phyloP scores from a whole-genome alignment of 2,113 vertebrate genomes.

The Passer domesticus region DNA sequence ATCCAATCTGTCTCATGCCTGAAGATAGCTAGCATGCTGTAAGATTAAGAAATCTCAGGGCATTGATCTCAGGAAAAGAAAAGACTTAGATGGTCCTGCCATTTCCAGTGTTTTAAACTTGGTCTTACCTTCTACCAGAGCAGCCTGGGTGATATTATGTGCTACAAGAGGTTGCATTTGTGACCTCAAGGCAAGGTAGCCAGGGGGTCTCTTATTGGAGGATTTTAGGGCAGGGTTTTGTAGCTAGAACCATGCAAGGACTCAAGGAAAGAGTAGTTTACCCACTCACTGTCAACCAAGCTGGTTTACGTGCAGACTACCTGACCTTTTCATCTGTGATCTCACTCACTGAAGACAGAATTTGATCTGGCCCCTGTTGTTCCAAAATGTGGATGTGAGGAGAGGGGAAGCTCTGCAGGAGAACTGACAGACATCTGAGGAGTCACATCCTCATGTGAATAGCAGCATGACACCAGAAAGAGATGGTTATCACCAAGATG shows the following conservation, averaged over 20 bases:
- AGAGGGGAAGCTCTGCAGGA: neutral
- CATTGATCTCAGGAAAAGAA: neutral
- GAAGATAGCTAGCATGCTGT: neutral
- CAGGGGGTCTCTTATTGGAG: neutral
- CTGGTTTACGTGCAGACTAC: neutral
- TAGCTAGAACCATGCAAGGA: neutral
- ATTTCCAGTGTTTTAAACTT: neutral
- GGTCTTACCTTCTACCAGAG: neutral
- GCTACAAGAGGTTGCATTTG: neutral
- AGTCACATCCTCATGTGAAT: slow-evolving; percentile 43
- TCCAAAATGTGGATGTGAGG: neutral
- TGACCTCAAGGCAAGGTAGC: neutral
- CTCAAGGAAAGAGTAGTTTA: neutral
- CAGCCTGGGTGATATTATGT: neutral
- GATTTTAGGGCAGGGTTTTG: neutral
- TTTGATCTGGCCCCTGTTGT: neutral
- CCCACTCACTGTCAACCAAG: neutral
- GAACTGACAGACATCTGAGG: neutral
- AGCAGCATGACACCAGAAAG: neutral
- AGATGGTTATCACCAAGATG: neutral
- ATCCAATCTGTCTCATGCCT: neutral
- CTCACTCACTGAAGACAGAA: neutral
- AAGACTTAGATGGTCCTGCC: neutral
- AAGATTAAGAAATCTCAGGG: neutral
- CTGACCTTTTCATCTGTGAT: neutral